These are phyloP conservation scores for Callospermophilus lateralis DNA, from an alignment of 2,113 vertebrate species.

Conservation along the genomic window DNA sequence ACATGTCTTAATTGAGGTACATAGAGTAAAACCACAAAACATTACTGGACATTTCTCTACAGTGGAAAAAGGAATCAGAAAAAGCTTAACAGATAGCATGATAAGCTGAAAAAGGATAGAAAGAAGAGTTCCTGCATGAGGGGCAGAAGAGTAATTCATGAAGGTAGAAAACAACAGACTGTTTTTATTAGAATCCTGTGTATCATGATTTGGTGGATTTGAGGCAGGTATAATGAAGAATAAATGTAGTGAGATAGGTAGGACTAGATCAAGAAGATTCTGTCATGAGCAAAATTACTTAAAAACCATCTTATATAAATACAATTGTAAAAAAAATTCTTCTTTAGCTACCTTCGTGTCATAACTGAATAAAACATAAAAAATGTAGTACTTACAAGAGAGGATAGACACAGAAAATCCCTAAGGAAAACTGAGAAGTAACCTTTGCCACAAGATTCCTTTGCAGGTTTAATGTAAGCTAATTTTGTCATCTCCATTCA, in stretches of 20 bases:
- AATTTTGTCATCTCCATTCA: neutral
- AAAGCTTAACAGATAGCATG: neutral
- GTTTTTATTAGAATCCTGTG: neutral
- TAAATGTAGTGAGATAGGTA: neutral
- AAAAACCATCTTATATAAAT: neutral
- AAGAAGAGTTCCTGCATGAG: neutral
- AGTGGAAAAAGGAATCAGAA: neutral
- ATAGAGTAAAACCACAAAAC: neutral
- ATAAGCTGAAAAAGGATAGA: neutral
- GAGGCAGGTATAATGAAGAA: neutral
- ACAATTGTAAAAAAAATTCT: neutral
- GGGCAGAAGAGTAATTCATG: neutral
- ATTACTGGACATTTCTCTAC: neutral
- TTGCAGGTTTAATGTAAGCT: neutral
- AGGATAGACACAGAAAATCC: neutral
- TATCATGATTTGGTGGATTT: neutral
- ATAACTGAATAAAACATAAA: neutral
- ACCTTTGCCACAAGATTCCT: neutral
- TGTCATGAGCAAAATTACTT: neutral
- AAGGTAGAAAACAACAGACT: neutral
- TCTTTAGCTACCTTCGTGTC: neutral
- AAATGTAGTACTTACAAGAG: neutral
- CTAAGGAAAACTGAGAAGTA: neutral
- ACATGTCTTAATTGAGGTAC: neutral
- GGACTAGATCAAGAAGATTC: neutral